Conservation (phyloP, 2,113 vertebrate species). For the Xenopus borealis region DNA sequence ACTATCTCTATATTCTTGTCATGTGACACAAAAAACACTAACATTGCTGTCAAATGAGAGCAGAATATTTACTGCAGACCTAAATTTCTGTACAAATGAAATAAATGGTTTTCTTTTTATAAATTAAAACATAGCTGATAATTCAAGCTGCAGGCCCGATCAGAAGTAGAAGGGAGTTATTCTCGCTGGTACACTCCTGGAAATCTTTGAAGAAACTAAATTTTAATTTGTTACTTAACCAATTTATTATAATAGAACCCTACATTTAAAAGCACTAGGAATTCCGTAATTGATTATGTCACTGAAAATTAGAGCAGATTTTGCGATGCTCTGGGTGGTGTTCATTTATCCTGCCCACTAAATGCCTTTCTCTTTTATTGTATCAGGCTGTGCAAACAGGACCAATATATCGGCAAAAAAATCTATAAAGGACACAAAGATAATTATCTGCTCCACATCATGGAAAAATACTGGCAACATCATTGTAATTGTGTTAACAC, state of each 20-base stretch:
- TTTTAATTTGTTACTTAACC: conserved; percentile 11
- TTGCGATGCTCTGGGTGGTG: conserved; percentile 35
- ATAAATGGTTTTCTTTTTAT: neutral
- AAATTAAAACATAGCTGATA: neutral
- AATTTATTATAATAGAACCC: conserved; percentile 29
- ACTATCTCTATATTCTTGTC: neutral
- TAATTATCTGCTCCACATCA: conserved; percentile 33
- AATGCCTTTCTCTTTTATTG: conserved; percentile 6
- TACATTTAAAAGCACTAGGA: conserved; percentile 17
- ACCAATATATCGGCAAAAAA: conserved; percentile 23
- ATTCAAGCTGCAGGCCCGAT: conserved; percentile 12
- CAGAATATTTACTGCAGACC: neutral
- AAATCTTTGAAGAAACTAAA: conserved; percentile 41
- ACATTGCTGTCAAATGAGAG: neutral
- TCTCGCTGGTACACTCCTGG: conserved; percentile 41
- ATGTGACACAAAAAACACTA: neutral
- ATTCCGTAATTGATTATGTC: neutral
- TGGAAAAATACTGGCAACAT: conserved; percentile 9
- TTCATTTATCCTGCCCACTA: neutral
- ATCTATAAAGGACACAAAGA: conserved; percentile 22
- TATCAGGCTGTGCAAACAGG: conserved; percentile 32
- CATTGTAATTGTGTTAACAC: conserved; percentile 14
- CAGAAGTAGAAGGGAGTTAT: conserved; percentile 1
- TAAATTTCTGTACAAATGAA: conserved; percentile 5
- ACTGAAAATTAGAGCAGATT: conserved; percentile 23